These are phyloP conservation scores for Cotesia chilonis DNA, from an alignment of 1,140 invertebrate genomes.

Conservation along the genomic window DNA sequence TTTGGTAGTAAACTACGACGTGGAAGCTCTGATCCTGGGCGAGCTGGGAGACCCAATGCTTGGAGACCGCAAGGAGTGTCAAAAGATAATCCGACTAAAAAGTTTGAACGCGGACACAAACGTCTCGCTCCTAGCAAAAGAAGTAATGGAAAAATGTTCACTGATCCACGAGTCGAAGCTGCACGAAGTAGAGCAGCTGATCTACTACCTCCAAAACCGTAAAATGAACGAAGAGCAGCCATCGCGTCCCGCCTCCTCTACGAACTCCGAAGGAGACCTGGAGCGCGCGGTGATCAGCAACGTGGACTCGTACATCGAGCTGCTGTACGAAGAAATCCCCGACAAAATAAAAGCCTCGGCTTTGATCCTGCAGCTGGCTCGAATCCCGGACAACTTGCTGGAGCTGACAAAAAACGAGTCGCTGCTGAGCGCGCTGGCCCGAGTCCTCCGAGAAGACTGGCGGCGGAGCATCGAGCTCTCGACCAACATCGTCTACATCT, in stretches of 20 bases:
- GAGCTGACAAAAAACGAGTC: conserved; percentile 94
- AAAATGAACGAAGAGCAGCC: conserved; percentile 67
- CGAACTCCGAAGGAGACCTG: conserved; percentile 49
- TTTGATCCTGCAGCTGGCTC: conserved; percentile 87
- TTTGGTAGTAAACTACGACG: conserved; percentile 88
- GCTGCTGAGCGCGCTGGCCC: conserved; percentile 91
- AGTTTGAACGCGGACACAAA: conserved; percentile 84
- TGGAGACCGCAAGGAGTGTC: conserved; percentile 84
- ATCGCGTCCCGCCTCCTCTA: conserved; percentile 58
- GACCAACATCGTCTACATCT: conserved; percentile 96
- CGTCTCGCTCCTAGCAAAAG: conserved; percentile 80
- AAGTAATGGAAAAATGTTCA: conserved; percentile 89
- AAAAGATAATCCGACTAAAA: conserved; percentile 86
- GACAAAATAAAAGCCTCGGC: conserved; percentile 94
- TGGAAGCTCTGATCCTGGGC: conserved; percentile 86
- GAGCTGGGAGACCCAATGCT: conserved; percentile 85
- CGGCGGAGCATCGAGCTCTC: conserved; percentile 94
- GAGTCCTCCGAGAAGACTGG: conserved; percentile 97
- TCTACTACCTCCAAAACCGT: conserved; percentile 90
- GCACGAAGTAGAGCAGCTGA: conserved; percentile 88
- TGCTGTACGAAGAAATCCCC: conserved; percentile 94
- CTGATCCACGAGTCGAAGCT: conserved; percentile 87
- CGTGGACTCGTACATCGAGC: conserved; percentile 93
- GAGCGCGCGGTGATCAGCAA: conserved; percentile 78
- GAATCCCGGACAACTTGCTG: conserved; percentile 93